phyloP scores from a whole-genome alignment of 2,113 vertebrate species.

The Phrynosoma platyrhinos region DNA sequence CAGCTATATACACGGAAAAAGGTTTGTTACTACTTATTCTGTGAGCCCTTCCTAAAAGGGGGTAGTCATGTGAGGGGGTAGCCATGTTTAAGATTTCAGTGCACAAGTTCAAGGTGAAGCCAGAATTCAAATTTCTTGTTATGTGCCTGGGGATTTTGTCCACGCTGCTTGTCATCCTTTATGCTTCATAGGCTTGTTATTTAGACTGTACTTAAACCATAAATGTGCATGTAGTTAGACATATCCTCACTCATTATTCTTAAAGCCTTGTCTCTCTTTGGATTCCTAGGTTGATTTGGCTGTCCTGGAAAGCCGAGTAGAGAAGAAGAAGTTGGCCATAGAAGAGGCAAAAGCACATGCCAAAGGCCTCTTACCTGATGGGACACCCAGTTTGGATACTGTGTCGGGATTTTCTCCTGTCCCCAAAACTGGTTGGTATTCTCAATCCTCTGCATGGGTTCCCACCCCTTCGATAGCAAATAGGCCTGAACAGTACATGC shows the following conservation, averaged over 20 bases:
- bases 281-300: constrained; percentile 77
- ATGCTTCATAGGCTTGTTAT: not conserved
- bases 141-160: not conserved
- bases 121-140: not conserved
- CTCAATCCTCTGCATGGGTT: too few species aligned
- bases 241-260: not conserved
- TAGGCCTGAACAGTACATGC: too few species aligned
- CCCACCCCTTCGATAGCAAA: too few species aligned
- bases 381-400: constrained; percentile 69
- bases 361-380: constrained; percentile 72
- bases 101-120: not conserved
- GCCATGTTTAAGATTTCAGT: not conserved
- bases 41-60: too few species aligned
- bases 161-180: not conserved
- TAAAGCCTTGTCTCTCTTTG: not conserved
- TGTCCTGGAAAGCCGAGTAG: constrained; percentile 79
- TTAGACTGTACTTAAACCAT: too few species aligned
- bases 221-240: not conserved
- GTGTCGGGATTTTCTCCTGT: constrained; percentile 81
- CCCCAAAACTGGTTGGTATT: constrained; percentile 77
- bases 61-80: not conserved
- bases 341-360: constrained; percentile 84
- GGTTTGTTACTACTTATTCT: constrained; percentile 61
- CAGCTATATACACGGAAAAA: constrained; percentile 83
- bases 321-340: constrained; percentile 77